Base-by-base conservation (phyloP, 1,140 invertebrate species). In the Nylanderia fulva region DNA sequence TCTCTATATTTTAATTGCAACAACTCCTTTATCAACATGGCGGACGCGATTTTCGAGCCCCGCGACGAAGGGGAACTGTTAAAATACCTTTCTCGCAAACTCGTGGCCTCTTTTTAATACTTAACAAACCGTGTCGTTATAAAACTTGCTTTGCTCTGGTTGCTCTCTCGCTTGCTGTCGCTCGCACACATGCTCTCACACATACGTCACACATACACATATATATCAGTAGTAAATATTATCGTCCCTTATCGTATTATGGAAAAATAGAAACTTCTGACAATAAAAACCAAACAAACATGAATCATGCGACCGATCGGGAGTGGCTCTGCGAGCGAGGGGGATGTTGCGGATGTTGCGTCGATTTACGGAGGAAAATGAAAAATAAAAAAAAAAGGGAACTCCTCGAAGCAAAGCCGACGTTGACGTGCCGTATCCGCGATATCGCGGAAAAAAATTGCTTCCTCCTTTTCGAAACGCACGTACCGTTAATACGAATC, bases 241-340 rank as follows among this genome's bases (percentile, higher is more conserved):
- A 91, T 94, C 91, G 85, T 92, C 82, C 90, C 90, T 94, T 94
- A 93, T 92, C 87, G 85, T 95, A 93, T 93, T 94, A 95, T 94
- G 93, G 93, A 95, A 95, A 94, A 95, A 95, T 95, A 95, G 94
- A 95, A 95, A 94, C 93, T 94, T 94, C 92, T 94, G 93, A 94
- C 91, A 94, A 93, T 94, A 93, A 93, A 93, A 95, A 94, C 91
- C 92, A 95, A 94, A 94, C 93, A 94, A 94, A 95, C 92, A 85
- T 92, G 91, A 94, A 93, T 92, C 68, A 79, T n/a, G 89, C 91
- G 84, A 91, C 91, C 92, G 89, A 85, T 15, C 13, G 72, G 91
- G 91, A 86, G 88, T 66, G 36, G 60, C 48, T 60, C 58, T 71
- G 52, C 77, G 58, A 82, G 71, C 64, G 52, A 71, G 64, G 66